These are phyloP conservation scores for Eupelmus urozonus DNA, from an alignment of 2,888 invertebrate species.

Conservation along the genomic window DNA sequence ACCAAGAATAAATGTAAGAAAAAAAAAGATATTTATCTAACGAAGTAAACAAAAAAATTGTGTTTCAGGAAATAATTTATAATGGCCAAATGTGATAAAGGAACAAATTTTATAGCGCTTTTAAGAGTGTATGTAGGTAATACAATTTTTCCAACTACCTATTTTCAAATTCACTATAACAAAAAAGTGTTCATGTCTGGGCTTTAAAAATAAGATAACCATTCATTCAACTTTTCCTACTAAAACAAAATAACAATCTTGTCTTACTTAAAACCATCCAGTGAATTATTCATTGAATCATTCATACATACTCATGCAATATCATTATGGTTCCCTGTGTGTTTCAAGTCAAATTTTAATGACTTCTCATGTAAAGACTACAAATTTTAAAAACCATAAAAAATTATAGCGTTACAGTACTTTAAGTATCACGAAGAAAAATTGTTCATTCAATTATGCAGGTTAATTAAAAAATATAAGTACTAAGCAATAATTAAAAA, in stretches of 20 bases:
- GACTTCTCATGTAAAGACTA: conserved; percentile 15
- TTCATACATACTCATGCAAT: conserved; percentile 43
- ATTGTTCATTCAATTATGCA: conserved; percentile 23
- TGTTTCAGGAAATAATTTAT: conserved; percentile 76
- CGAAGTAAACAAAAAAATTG: conserved; percentile 66
- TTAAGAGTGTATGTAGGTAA: conserved; percentile 73
- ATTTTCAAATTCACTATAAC: conserved; percentile 55
- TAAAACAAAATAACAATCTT: conserved; percentile 57
- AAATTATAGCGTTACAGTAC: background rate
- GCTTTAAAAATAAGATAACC: conserved; percentile 52
- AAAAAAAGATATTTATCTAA: conserved; percentile 27
- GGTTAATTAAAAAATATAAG: background rate
- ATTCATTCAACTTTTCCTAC: conserved; percentile 57
- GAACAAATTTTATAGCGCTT: conserved; percentile 73
- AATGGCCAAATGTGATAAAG: conserved; percentile 72
- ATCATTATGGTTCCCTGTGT: conserved; percentile 59
- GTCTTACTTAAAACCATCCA: conserved; percentile 47
- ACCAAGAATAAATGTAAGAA: conserved; percentile 1
- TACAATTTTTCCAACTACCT: conserved; percentile 62
- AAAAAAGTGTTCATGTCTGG: conserved; percentile 59
- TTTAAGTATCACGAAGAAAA: conserved; percentile 26
- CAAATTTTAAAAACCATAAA: background rate
- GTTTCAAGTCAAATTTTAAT: conserved; percentile 44
- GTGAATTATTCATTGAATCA: conserved; percentile 31
- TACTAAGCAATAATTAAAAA: background rate